phyloP scores from a whole-genome alignment of 2,888 invertebrate genomes.

The Baronia brevicornis region DNA sequence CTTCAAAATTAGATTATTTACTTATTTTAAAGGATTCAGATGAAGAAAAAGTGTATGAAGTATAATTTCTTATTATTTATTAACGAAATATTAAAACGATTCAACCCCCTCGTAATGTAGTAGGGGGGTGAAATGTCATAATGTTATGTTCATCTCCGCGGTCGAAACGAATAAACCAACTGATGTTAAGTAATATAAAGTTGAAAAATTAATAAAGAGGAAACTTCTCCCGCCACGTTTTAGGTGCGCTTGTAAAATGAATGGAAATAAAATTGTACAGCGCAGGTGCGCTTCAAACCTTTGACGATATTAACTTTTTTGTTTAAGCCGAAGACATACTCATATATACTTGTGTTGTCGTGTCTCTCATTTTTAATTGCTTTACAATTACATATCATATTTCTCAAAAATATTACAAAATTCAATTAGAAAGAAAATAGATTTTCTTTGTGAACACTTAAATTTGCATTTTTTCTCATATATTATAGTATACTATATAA shows the following conservation, averaged over 20 bases:
- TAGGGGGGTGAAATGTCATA: conserved; percentile 7
- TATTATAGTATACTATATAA: too few species aligned
- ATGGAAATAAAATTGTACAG: conserved; percentile 73
- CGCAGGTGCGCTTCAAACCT: conserved; percentile 71
- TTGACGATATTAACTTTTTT: conserved; percentile 73
- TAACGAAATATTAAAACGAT: conserved; percentile 1
- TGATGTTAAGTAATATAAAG: conserved; percentile 72
- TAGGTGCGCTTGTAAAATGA: conserved; percentile 73
- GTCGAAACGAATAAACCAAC: conserved; percentile 53
- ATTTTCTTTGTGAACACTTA: too few species aligned
- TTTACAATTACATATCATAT: conserved; percentile 5
- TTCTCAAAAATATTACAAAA: conserved; percentile 1
- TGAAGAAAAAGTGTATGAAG: too few species aligned
- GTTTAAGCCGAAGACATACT: conserved; percentile 34
- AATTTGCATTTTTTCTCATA: too few species aligned
- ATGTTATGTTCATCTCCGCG: conserved; percentile 15
- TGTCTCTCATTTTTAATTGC: conserved; percentile 5
- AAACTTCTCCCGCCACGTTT: conserved; percentile 67
- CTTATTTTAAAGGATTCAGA: too few species aligned
- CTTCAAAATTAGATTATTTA: too few species aligned
- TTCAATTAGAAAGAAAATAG: conserved; percentile 1
- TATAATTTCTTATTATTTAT: too few species aligned
- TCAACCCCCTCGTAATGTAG: conserved; percentile 6
- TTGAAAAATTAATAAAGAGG: conserved; percentile 75
- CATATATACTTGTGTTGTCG: conserved; percentile 6